A percentile compares a stretch with the other conserved stretches of the same genome.
phyloP scores from a whole-genome alignment of 2,888 invertebrate species.

The Dryadula phaetusa region DNA sequence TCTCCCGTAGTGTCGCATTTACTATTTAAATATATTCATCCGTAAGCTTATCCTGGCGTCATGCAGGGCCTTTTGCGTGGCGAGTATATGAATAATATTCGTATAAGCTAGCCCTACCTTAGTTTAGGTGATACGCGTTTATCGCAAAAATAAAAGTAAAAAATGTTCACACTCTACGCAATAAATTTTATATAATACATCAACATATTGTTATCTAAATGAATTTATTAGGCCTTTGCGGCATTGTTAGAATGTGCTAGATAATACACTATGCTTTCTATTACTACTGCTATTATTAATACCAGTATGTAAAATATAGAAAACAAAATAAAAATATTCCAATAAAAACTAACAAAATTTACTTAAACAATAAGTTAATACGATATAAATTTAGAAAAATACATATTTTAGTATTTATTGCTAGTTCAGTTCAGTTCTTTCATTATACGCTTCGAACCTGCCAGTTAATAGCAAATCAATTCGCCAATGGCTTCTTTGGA shows the following conservation, averaged over 20 bases:
- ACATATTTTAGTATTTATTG: too few species aligned
- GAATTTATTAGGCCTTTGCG: background rate
- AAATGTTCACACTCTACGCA: background rate
- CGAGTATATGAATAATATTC: constrained; percentile 77
- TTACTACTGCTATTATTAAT: too few species aligned
- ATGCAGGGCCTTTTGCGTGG: constrained; percentile 76
- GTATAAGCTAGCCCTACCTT: constrained; percentile 57
- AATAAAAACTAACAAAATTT: too few species aligned
- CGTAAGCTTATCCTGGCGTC: constrained; percentile 78
- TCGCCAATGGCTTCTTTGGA: too few species aligned
- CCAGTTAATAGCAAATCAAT: too few species aligned
- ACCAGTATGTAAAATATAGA: too few species aligned
- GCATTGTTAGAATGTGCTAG: background rate
- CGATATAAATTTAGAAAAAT: too few species aligned
- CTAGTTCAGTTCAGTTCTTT: too few species aligned
- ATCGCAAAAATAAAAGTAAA: background rate
- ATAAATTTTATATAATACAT: background rate
- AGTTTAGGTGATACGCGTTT: constrained; percentile 27
- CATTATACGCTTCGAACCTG: too few species aligned
- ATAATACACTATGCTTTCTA: background rate
- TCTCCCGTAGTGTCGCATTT: constrained; percentile 78
- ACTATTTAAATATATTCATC: constrained; percentile 85
- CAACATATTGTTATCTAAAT: background rate
- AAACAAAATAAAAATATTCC: too few species aligned
- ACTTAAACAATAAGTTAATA: too few species aligned